A percentile compares a stretch with the other conserved stretches of the same genome.
phyloP scores from a whole-genome alignment of 2,797 vertebrate genomes.

The Hirundo rustica region DNA sequence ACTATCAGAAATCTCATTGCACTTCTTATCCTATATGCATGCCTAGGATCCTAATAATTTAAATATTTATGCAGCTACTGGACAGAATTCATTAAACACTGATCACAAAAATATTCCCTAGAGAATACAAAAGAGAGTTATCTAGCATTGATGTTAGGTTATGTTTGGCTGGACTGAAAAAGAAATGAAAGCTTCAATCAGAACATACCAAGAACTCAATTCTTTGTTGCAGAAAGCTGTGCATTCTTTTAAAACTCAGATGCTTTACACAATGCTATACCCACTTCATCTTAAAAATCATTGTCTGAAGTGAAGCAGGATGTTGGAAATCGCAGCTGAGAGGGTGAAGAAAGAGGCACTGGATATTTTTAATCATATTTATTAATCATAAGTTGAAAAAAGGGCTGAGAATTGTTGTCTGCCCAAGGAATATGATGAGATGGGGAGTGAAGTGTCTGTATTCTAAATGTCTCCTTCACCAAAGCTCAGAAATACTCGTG shows the following conservation, averaged over 20 bases:
- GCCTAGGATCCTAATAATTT: not conserved
- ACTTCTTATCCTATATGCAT: not conserved
- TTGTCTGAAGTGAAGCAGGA: not conserved
- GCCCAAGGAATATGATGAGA: not conserved
- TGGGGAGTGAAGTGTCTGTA: not conserved
- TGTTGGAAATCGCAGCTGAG: not conserved
- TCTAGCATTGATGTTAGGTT: not conserved
- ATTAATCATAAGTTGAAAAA: slow-evolving; percentile 1
- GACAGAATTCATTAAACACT: not conserved
- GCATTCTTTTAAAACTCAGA: not conserved
- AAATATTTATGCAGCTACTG: not conserved
- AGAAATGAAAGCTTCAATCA: not conserved
- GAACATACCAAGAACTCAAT: not conserved
- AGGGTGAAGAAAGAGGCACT: not conserved
- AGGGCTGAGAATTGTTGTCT: not conserved
- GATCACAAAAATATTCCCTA: not conserved
- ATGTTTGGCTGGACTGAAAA: not conserved
- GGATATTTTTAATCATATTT: slow-evolving; percentile 11
- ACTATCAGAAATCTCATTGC: not conserved
- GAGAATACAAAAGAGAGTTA: not conserved
- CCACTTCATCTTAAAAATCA: not conserved
- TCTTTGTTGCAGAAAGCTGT: not conserved
- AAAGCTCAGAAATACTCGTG: not conserved
- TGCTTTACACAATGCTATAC: not conserved
- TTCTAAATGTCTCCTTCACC: not conserved